Conservation (phyloP, 2,888 invertebrate species). For the Acrobasis suavella region DNA sequence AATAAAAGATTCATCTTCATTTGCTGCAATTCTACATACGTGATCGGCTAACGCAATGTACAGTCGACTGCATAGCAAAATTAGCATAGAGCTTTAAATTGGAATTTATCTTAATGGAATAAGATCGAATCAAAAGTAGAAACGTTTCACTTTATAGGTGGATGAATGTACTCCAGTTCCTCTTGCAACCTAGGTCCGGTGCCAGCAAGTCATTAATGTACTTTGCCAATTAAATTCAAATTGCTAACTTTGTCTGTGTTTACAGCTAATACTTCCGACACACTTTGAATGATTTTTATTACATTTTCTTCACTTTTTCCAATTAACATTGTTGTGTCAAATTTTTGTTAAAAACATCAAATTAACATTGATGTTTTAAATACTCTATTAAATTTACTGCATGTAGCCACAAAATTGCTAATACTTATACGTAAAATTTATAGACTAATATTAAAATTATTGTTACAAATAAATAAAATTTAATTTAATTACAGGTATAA, state of each 20-base stretch:
- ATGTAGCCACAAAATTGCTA: too few relatives aligned
- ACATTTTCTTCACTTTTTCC: background rate
- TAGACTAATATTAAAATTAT: too few relatives aligned
- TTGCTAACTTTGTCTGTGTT: constrained; percentile 30
- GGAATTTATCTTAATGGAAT: background rate
- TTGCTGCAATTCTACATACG: constrained; percentile 19
- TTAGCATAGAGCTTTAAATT: background rate
- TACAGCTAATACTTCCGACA: constrained; percentile 22
- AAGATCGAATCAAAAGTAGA: background rate
- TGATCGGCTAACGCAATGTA: constrained; percentile 15
- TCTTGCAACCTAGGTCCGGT: constrained; percentile 35
- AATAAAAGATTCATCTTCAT: constrained; percentile 25
- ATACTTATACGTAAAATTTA: too few relatives aligned
- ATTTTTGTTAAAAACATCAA: too few relatives aligned
- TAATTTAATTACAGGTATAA: too few relatives aligned
- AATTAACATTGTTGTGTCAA: too few relatives aligned
- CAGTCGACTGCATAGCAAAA: background rate
- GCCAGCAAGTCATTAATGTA: constrained; percentile 53
- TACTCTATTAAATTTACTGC: too few relatives aligned
- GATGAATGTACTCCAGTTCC: constrained; percentile 39
- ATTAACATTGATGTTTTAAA: too few relatives aligned
- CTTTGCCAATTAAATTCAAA: constrained; percentile 43
- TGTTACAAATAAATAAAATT: too few relatives aligned
- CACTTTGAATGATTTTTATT: background rate
- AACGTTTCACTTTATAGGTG: background rate